phyloP scores from a whole-genome alignment of 1,140 invertebrate species.

The Drosophila mayri region DNA sequence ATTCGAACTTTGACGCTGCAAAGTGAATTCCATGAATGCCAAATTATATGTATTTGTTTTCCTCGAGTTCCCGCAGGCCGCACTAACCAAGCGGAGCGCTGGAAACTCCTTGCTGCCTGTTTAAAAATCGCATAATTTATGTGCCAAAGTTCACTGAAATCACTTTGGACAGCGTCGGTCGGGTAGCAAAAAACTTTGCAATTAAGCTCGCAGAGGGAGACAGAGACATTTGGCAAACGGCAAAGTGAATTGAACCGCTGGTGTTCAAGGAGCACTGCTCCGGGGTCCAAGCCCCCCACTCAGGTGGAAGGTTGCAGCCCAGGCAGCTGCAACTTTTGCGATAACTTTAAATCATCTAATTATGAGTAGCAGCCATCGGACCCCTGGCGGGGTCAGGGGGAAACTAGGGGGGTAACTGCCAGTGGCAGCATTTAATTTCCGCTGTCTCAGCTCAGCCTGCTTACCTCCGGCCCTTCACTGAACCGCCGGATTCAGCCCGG shows the following conservation, averaged over 20 bases:
- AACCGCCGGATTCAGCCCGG: not conserved
- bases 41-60: constrained; percentile 81
- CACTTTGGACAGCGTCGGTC: constrained; percentile 65
- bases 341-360: constrained; percentile 85
- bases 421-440: constrained; percentile 76
- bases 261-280: constrained; percentile 12
- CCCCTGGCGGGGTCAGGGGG: constrained; percentile 33
- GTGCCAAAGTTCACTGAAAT: constrained; percentile 76
- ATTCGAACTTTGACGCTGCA: constrained; percentile 69
- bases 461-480: constrained; percentile 4
- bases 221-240: constrained; percentile 67
- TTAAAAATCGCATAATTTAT: constrained; percentile 80
- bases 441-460: constrained; percentile 51
- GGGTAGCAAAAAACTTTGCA: constrained; percentile 70
- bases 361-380: constrained; percentile 74
- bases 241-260: constrained; percentile 67
- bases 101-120: constrained; percentile 25
- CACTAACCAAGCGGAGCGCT: constrained; percentile 15
- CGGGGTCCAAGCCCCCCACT: constrained; percentile 14
- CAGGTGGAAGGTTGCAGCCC: constrained; percentile 34
- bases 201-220: constrained; percentile 58
- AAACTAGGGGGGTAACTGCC: constrained; percentile 24
- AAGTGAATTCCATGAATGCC: constrained; percentile 82
- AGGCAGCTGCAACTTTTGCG: constrained; percentile 72
- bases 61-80: constrained; percentile 41